Conservation (phyloP, 1,140 invertebrate genomes). For the Cotesia vestalis region DNA sequence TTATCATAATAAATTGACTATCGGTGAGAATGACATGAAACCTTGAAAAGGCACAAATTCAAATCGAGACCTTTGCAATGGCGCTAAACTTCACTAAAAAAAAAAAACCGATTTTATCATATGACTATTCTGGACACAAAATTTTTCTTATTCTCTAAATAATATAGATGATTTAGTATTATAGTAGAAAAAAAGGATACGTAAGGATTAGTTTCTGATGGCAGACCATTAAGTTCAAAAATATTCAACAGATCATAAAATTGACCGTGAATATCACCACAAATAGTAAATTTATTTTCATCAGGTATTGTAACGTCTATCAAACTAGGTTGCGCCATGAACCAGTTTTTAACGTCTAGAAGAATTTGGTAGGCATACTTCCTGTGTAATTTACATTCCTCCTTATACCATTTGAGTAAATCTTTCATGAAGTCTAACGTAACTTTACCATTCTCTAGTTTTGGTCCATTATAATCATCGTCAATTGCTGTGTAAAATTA, state of each 20-base stretch:
- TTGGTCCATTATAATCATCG: constrained; percentile 92
- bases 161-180: too few relatives aligned
- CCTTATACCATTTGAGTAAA: constrained; percentile 90
- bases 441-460: constrained; percentile 88
- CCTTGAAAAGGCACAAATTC: too few relatives aligned
- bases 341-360: constrained; percentile 86
- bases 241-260: constrained; percentile 99
- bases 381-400: constrained; percentile 92
- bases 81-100: too few relatives aligned
- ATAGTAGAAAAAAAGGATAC: constrained; percentile 68
- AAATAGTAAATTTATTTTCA: constrained; percentile 95
- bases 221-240: constrained; percentile 95
- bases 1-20: too few relatives aligned
- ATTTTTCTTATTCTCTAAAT: too few relatives aligned
- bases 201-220: constrained; percentile 95
- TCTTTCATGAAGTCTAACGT: constrained; percentile 86
- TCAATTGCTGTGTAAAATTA: constrained; percentile 80
- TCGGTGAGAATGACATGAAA: too few relatives aligned
- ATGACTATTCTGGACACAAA: too few relatives aligned
- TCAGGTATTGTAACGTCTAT: constrained; percentile 90
- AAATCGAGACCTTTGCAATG: too few relatives aligned
- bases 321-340: constrained; percentile 86
- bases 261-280: constrained; percentile 99
- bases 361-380: constrained; percentile 99
- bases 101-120: too few relatives aligned